A percentile compares a stretch with the other conserved stretches of the same genome.
Evolutionary conservation across 2,888 invertebrate genomes (phyloP).

Genomic region (Steromphala cineraria): DNA sequence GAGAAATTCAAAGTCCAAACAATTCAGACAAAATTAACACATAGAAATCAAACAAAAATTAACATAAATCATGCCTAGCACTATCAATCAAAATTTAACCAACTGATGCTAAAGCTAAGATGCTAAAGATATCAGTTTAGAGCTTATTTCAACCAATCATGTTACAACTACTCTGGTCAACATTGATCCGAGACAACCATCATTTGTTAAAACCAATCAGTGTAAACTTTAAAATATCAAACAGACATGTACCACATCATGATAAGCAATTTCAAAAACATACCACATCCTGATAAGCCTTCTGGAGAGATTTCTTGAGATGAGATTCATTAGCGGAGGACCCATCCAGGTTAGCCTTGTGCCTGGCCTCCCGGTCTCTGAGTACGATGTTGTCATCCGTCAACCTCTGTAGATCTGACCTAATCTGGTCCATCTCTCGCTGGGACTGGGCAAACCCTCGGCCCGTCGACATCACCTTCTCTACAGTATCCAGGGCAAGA

Average conservation of each 20-base stretch:
- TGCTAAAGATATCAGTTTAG: no score
- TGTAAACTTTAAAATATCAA: neutral
- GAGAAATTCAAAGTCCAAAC: no score
- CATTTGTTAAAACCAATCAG: no score
- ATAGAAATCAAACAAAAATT: no score
- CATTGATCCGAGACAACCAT: no score
- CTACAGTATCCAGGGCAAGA: slow-evolving; percentile 49
- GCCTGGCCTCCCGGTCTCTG: slow-evolving; percentile 45
- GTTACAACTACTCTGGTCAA: no score
- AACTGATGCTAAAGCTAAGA: no score
- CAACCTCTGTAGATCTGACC: slow-evolving; percentile 50
- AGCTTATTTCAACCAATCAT: no score
- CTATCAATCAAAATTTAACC: no score
- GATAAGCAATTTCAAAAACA: slow-evolving; percentile 50
- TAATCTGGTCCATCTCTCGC: slow-evolving; percentile 43
- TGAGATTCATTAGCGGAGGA: slow-evolving; percentile 58
- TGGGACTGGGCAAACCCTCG: slow-evolving; percentile 33
- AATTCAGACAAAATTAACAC: no score
- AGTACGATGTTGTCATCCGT: slow-evolving; percentile 59
- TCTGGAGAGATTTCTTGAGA: slow-evolving; percentile 57
- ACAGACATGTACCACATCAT: slow-evolving; percentile 58
- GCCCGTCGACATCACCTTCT: slow-evolving; percentile 39
- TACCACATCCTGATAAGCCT: slow-evolving; percentile 65
- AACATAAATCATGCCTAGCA: no score
- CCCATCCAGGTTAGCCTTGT: slow-evolving; percentile 45